These are phyloP conservation scores for Drosophila watanabei DNA, from an alignment of 1,140 invertebrate species.

Conservation along the genomic window DNA sequence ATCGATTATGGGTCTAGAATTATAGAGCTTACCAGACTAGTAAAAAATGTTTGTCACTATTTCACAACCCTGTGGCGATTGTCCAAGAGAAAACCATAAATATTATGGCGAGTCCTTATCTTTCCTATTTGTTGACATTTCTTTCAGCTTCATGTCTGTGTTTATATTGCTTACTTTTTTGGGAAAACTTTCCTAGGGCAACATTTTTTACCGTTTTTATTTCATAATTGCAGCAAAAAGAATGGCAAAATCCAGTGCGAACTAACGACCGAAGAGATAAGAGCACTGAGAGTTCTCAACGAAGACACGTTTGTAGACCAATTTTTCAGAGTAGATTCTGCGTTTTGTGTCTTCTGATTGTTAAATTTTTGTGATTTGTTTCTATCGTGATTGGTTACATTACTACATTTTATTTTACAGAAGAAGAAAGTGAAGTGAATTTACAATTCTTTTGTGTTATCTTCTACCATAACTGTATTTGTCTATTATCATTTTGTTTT, in stretches of 20 bases:
- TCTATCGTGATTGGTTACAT: background rate
- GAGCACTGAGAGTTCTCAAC: conserved; percentile 62
- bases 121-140: conserved; percentile 16
- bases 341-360: conserved; percentile 19
- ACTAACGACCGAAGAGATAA: conserved; percentile 60
- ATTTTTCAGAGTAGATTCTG: conserved; percentile 14
- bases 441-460: too few species aligned
- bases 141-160: conserved; percentile 37
- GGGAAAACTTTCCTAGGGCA: conserved; percentile 10
- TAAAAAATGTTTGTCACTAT: conserved; percentile 5
- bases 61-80: conserved; percentile 5
- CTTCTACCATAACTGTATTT: conserved; percentile 4
- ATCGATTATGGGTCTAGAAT: conserved; percentile 16
- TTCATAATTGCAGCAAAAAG: conserved; percentile 48
- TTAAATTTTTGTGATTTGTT: background rate
- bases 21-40: background rate
- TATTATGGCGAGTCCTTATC: conserved; percentile 24
- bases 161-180: conserved; percentile 6
- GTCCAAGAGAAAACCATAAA: conserved; percentile 12
- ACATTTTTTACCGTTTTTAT: conserved; percentile 13
- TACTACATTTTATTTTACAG: background rate
- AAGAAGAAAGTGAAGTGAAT: background rate
- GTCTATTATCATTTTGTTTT: conserved; percentile 1
- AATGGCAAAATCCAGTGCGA: conserved; percentile 48
- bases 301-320: conserved; percentile 78